These are phyloP conservation scores for Leptodactylus fallax DNA, from an alignment of 2,797 vertebrate genomes.

Conservation along the genomic window DNA sequence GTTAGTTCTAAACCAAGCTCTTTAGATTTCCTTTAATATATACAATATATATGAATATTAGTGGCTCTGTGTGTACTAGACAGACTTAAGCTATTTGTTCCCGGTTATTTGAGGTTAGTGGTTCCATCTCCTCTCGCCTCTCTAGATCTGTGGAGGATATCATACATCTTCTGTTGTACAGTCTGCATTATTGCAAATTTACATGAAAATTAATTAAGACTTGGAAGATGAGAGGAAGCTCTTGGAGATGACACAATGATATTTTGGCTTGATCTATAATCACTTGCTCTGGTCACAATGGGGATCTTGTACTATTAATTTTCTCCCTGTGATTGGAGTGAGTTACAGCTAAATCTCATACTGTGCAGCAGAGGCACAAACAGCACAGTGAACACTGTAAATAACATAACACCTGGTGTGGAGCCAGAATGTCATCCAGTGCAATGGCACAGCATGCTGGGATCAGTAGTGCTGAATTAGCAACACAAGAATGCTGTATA, in stretches of 20 bases:
- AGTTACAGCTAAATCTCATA: slow-evolving; percentile 24
- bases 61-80: not conserved
- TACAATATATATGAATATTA: not conserved
- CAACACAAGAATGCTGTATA: not conserved
- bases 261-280: slow-evolving; percentile 16
- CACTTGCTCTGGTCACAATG: slow-evolving; percentile 20
- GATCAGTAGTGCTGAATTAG: not conserved
- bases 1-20: not conserved
- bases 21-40: not conserved
- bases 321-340: slow-evolving; percentile 6
- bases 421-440: not conserved
- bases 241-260: slow-evolving; percentile 6
- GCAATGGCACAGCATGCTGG: not conserved
- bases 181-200: slow-evolving; percentile 8
- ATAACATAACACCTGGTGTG: not conserved
- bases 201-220: slow-evolving; percentile 34
- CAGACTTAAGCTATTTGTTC: not conserved
- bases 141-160: not conserved
- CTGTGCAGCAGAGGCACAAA: slow-evolving; percentile 1
- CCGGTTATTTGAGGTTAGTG: not conserved
- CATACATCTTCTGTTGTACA: not conserved
- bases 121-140: not conserved
- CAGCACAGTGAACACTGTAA: not conserved
- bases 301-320: slow-evolving; percentile 29
- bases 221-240: slow-evolving; percentile 14